Base-by-base conservation (phyloP, 2,113 vertebrate species). In the Thalassarche chlororhynchos region DNA sequence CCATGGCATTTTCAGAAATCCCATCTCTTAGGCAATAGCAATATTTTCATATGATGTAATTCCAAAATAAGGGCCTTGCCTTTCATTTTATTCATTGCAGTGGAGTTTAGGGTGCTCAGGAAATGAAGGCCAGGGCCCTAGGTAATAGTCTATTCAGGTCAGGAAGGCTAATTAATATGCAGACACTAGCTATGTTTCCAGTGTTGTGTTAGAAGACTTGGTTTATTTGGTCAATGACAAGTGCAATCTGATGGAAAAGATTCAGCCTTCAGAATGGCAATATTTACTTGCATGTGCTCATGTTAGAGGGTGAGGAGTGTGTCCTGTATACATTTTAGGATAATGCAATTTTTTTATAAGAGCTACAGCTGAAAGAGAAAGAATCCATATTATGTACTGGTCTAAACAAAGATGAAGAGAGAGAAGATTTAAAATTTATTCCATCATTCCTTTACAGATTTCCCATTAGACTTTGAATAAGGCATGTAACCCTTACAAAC, bases 141-240 rank as follows among this genome's bases (percentile, higher is more conserved):
- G 96, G 93, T 96, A 97, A 96, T 97, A 94, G 94, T 86, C 93
- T 97, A 95, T 96, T 97, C 94, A 97, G 96, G 95, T 96, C 97
- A 97, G 94, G 95, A 94, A 93, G 94, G 89, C 97, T 97, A 97
- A 97, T 97, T 97, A 97, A 95, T 93, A 96, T 96, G 89, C 96
- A 97, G 87, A 86, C 66, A 84, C 42, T 90, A 86, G 71, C 95
- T 96, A 4, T 81, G 76, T 94, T 95, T 95, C 96, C 71, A 90
- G 51, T 84, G 84, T 95, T 97, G 71, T 90, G 62, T 86, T 93
- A 96, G 93, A 97, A 95, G 87, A 84, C 75, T 93, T 93, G 79
- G 94, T 93, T 96, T 96, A 91, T 97, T 97, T 96, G 93, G 93
- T 95, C 96, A 96, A 80, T 90, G 95, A 83, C 68, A 90, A 94